Evolutionary conservation across 2,797 vertebrate species (phyloP), one percentile per base, ranked within the genome.

Genomic region (Thamnophis elegans): DNA sequence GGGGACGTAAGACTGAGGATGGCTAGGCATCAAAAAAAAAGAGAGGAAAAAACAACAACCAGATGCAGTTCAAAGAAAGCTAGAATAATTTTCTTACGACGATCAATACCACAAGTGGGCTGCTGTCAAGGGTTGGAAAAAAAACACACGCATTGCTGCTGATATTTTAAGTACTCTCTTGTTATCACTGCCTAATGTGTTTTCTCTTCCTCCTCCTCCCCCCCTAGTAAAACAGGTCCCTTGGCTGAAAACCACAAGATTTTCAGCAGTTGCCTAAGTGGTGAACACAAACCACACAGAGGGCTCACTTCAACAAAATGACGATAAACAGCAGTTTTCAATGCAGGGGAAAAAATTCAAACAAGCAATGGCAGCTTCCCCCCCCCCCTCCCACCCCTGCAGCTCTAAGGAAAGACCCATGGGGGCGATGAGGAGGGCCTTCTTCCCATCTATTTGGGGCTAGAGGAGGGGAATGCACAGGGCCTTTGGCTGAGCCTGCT

Each of bases 261-360:
- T 98, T 98, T 98, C 98, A 97, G 97, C 97, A 98, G 96, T 97
- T 97, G 97, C 96, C 97, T 96, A 96, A 97, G 97, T 94, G 96
- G 97, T 97, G 96, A 95, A 97, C 97, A 97, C 97, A 97, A 98
- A 98, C 97, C 98, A 96, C 97, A 98, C 96, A 53, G 86, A 97
- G 95, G 95, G 96, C 95, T 95, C 97, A 97, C 97, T 97, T 95
- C 97, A 97, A 96, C 96, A 96, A 97, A 97, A 97, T 97, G 93
- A 96, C 90, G 96, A 95, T 93, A 96, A 97, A 92, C 95, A 95
- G 92, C 96, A 96, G 93, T 92, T 96, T 97, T 97, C 96, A 97
- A 97, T 97, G 95, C 95, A 96, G 96, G n/a, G 11, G 5, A 1
- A 2, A 12, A 11, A 10, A 78, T 22, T 82, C 86, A 93, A 89